Base-by-base conservation (phyloP, 2,113 vertebrate species). In the Barbus barbus region DNA sequence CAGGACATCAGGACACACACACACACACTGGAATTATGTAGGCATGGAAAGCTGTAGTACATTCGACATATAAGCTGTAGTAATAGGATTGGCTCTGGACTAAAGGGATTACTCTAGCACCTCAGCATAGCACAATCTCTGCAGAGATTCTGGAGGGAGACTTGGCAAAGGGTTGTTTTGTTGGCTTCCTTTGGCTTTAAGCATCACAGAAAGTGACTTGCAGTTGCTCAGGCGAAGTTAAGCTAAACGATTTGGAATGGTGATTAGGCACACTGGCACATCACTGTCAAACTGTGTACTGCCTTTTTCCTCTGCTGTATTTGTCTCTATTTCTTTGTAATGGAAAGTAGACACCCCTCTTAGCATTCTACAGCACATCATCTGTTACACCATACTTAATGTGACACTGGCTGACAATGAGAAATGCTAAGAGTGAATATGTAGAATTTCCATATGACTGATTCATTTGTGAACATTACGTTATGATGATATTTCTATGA, bases 51-150 rank as follows among this genome's bases (percentile, higher is more conserved):
- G 44, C 71, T n/a, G n/a, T n/a, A n/a, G n/a, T n/a, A n/a, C 72
- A 69, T 67, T 67, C 9, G 31, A 56, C 73, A 36, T 65, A 31
- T 20, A 36, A 82, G 61, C 6, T 48, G 58, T 36, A 14, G 26
- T 81, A 85, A 85, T 81, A 75, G 84, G 65, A 74, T 74, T 31
- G 56, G 26, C 72, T 82, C 24, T 82, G 80, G 84, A 82, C 74
- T 82, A 82, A 69, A 12, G 48, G 61, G 81, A 69, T 86, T 78
- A 51, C 84, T 58, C 22, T 58, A 24, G 73, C 61, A 72, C 80
- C 61, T 72, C 22, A 69, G 61, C 36, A n/a, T 13, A 31, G 83
- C 3, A 3, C n/a, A 28, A 12, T 14, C 38, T 46, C 46, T 18
- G 20, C 61, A 60, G 75, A 82, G 81, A 74, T 33, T 5, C n/a